Conservation (phyloP, 2,113 vertebrate species). For the Cynoglossus semilaevis region DNA sequence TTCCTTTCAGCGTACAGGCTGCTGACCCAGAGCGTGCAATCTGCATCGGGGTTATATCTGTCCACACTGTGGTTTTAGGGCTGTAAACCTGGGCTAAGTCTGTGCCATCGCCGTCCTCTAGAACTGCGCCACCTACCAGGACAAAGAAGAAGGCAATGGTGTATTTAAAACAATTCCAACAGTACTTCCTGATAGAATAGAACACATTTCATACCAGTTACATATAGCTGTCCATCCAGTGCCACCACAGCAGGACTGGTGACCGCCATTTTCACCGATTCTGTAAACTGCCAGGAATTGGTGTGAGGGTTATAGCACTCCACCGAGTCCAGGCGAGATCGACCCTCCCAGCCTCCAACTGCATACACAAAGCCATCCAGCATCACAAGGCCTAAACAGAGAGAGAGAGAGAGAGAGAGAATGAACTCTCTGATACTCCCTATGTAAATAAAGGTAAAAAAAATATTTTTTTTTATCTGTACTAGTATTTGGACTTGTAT, state of each 20-base stretch:
- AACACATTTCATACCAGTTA: constrained; percentile 68
- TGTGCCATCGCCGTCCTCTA: constrained; percentile 81
- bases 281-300: constrained; percentile 78
- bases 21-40: constrained; percentile 82
- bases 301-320: constrained; percentile 81
- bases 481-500: too few species aligned
- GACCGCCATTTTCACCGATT: constrained; percentile 80
- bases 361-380: constrained; percentile 81
- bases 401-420: neutral
- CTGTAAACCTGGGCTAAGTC: constrained; percentile 80
- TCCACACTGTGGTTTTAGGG: constrained; percentile 73
- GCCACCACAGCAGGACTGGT: constrained; percentile 81
- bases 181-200: neutral
- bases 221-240: constrained; percentile 79
- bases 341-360: constrained; percentile 81
- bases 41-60: constrained; percentile 78
- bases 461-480: too few species aligned
- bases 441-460: too few species aligned
- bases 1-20: constrained; percentile 79
- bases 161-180: neutral
- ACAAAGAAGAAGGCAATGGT: neutral
- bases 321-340: constrained; percentile 76
- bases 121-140: constrained; percentile 74
- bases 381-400: constrained; percentile 77
- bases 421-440: neutral